A percentile compares a stretch with the other conserved stretches of the same genome.
These are phyloP conservation scores for Chaetophractus vellerosus DNA, from an alignment of 2,797 vertebrate species.

Conservation along the genomic window DNA sequence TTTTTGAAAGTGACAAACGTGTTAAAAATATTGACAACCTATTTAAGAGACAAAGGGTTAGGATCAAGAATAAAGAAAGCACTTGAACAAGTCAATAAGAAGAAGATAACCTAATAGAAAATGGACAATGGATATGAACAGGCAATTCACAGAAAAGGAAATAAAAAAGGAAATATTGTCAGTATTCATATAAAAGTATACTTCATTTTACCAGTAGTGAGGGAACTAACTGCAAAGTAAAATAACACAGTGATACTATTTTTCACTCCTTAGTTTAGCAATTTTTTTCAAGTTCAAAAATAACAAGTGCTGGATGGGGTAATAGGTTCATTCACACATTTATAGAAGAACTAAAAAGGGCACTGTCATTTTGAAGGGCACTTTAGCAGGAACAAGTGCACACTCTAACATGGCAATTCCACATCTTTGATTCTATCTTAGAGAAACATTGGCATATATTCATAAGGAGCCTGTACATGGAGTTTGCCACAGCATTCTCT, in stretches of 20 bases:
- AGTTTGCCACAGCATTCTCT: neutral
- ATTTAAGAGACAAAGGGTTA: neutral
- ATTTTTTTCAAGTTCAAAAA: neutral
- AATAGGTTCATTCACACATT: neutral
- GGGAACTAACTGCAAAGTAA: neutral
- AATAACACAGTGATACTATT: neutral
- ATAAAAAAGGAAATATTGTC: neutral
- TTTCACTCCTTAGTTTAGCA: neutral
- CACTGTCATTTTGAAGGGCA: neutral
- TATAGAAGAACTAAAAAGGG: neutral
- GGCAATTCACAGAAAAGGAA: slow-evolving; percentile 31
- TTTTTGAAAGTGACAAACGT: neutral
- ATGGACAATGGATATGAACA: neutral
- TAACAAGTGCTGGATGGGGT: neutral
- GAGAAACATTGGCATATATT: neutral
- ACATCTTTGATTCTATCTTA: neutral
- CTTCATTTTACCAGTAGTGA: neutral
- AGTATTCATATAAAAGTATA: neutral
- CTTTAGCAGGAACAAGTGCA: neutral
- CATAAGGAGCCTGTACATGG: neutral
- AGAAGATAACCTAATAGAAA: slow-evolving; percentile 29
- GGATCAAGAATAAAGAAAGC: slow-evolving; percentile 41
- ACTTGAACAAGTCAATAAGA: neutral
- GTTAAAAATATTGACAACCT: neutral
- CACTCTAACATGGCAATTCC: neutral